These are phyloP conservation scores for Philaethria dido DNA, from an alignment of 2,888 invertebrate genomes.

Conservation along the genomic window DNA sequence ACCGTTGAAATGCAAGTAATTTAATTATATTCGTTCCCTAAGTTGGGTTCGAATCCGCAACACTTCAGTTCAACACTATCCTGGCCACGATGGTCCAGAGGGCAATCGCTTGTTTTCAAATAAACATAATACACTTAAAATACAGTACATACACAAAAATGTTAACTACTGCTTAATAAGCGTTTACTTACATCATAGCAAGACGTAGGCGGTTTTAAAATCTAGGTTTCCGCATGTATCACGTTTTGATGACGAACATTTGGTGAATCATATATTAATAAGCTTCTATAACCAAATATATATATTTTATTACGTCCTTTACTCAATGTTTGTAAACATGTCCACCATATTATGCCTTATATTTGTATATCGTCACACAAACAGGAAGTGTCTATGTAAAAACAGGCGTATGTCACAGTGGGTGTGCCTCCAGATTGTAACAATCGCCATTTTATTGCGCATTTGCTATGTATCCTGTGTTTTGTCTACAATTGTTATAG, in stretches of 20 bases:
- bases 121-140: no score
- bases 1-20: no score
- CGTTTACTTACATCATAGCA: constrained; percentile 21
- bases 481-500: constrained; percentile 30
- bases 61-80: no score
- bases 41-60: no score
- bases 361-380: constrained; percentile 47
- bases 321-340: constrained; percentile 8
- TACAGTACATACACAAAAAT: no score
- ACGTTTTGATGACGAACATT: constrained; percentile 4
- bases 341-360: not conserved
- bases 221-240: constrained; percentile 46
- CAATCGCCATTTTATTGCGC: constrained; percentile 66
- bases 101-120: no score
- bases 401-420: constrained; percentile 67
- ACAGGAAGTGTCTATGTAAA: constrained; percentile 70
- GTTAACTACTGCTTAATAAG: not conserved
- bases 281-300: not conserved
- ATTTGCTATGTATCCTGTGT: constrained; percentile 56
- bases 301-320: constrained; percentile 9
- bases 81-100: no score
- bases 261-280: constrained; percentile 19
- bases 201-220: constrained; percentile 46
- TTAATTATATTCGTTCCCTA: no score
- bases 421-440: constrained; percentile 70